Conservation (phyloP, 1,140 invertebrate genomes). For the Zelostemma sp. region DNA sequence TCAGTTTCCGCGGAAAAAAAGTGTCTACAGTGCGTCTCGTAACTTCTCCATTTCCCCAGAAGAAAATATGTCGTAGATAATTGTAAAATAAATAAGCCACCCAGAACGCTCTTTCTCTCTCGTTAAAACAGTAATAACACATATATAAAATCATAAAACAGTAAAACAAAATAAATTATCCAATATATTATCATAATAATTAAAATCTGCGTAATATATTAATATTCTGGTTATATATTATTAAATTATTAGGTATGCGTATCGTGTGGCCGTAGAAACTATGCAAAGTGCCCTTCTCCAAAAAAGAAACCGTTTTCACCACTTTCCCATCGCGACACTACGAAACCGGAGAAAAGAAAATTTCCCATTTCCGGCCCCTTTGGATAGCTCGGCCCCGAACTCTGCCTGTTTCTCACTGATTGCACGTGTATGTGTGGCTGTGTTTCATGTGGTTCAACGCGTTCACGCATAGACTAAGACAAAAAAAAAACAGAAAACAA, state of each 20-base stretch:
- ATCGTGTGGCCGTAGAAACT: slow-evolving; percentile 61
- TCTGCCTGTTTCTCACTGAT: slow-evolving; percentile 33
- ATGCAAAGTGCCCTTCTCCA: slow-evolving; percentile 62
- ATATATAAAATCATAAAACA: slow-evolving; percentile 71
- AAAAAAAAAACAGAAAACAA: slow-evolving; percentile 54
- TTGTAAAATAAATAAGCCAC: slow-evolving; percentile 49
- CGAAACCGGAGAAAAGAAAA: slow-evolving; percentile 55
- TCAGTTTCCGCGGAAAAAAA: too few relatives aligned
- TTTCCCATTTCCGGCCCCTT: slow-evolving; percentile 68
- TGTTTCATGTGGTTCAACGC: slow-evolving; percentile 6
- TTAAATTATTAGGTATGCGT: slow-evolving; percentile 56
- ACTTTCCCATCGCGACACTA: not conserved
- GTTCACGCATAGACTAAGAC: slow-evolving; percentile 16
- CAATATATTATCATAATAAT: slow-evolving; percentile 65
- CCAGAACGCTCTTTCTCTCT: slow-evolving; percentile 53
- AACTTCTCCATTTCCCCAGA: slow-evolving; percentile 12
- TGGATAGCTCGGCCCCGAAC: slow-evolving; percentile 59
- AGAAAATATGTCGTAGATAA: slow-evolving; percentile 23
- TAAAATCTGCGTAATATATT: slow-evolving; percentile 68
- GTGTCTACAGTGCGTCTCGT: slow-evolving; percentile 38
- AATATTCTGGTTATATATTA: slow-evolving; percentile 64
- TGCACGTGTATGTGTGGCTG: slow-evolving; percentile 37
- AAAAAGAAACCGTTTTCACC: not conserved
- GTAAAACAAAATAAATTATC: slow-evolving; percentile 71
- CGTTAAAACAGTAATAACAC: slow-evolving; percentile 68